Evolutionary conservation across 2,797 vertebrate species (phyloP), one percentile per base, ranked within the genome.

Genomic region (Gambusia yucatana): DNA sequence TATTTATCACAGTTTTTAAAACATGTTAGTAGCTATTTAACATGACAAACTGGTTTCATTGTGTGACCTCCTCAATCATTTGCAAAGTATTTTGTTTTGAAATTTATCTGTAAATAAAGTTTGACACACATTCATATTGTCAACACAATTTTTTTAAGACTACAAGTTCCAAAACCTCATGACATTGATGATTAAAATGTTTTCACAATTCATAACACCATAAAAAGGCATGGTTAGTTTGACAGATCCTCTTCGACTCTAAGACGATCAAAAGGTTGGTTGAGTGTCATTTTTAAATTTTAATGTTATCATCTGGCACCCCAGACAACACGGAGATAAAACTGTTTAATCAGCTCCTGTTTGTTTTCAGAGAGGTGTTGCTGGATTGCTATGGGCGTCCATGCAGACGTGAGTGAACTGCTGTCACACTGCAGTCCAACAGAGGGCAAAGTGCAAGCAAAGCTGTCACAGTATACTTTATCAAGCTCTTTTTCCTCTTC

Each of bases 381-480:
- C 69, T 46, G 44, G 65, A 50, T 41, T 71, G 6, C 76, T 48
- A 28, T 30, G 25, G 44, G 36, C 1, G 70, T 46, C 46, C 72
- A 44, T 22, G 22, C n/a, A 77, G 76, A 75, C 72, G 76, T 39
- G 25, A 52, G 72, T 73, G 81, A 59, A 78, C 61, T 84, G 86
- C 84, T 88, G 86, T 87, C 90, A 88, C 80, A 61, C 36, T 77
- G 72, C 82, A 89, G 80, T 71, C 90, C 82, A 87, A 91, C 83
- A 91, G 85, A 92, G 94, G 91, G 89, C 94, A 94, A 94, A 94
- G 94, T 94, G 82, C 93, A 92, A 76, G 52, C 74, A 77, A 47
- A 22, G 75, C 81, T 77, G 72, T 77, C 80, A 81, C 86, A 79
- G 76, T 78, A 75, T 16, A 79, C n/a, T 83, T 84, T 75, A 89